Evolutionary conservation across 1,140 invertebrate species (phyloP).

Genomic region (Penaeus vannamei): DNA sequence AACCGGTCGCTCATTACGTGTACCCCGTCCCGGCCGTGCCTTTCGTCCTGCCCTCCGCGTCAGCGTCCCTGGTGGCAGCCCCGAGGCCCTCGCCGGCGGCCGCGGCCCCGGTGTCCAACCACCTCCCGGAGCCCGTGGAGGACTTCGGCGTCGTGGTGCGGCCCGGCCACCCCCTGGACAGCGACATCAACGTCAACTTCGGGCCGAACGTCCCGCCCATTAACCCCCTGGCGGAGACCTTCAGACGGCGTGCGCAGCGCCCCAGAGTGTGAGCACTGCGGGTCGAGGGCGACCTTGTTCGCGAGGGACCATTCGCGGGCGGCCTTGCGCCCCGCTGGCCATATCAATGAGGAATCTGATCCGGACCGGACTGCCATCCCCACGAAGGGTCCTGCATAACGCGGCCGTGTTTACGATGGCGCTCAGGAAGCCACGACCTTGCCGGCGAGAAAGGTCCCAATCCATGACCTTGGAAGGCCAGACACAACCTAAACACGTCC

Average conservation of each 20-base stretch:
- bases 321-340: too few relatives aligned
- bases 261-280: not conserved
- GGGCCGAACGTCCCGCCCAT: conserved; percentile 70
- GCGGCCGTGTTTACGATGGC: too few relatives aligned
- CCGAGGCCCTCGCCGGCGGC: not conserved
- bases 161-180: conserved; percentile 73
- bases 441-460: too few relatives aligned
- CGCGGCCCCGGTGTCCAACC: not conserved
- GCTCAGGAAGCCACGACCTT: too few relatives aligned
- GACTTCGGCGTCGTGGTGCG: not conserved
- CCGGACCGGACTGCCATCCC: too few relatives aligned
- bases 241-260: not conserved
- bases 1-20: not conserved
- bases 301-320: not conserved
- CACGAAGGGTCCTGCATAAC: too few relatives aligned
- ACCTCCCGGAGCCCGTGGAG: not conserved
- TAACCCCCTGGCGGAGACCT: conserved; percentile 53
- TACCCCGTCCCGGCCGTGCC: too few relatives aligned
- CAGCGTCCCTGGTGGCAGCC: too few relatives aligned
- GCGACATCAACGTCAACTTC: conserved; percentile 84
- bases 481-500: too few relatives aligned
- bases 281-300: not conserved
- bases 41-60: too few relatives aligned
- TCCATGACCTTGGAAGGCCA: too few relatives aligned
- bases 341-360: too few relatives aligned